Percentiles rank a stretch among this genome's conserved stretches.
Conservation (phyloP, 2,888 invertebrate species). For the Cantharis lateralis region DNA sequence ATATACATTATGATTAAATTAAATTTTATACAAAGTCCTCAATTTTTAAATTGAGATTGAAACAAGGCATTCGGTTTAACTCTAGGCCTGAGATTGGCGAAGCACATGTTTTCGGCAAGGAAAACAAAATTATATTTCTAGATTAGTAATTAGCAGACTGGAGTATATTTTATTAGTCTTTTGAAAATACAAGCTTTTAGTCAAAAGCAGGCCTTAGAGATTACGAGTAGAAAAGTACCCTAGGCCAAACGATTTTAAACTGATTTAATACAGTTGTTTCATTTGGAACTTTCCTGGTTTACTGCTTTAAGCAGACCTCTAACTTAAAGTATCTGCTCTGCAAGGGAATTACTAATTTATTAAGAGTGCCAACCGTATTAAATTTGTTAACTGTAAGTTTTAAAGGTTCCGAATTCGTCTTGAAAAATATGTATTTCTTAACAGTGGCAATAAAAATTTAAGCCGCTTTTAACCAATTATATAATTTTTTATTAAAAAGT, state of each 20-base stretch:
- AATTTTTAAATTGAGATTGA: background rate
- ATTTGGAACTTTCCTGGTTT: constrained; percentile 24
- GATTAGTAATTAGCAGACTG: constrained; percentile 16
- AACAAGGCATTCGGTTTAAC: background rate
- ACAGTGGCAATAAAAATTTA: background rate
- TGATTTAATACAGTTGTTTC: constrained; percentile 30
- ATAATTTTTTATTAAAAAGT: background rate
- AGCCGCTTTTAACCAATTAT: background rate
- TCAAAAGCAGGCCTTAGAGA: constrained; percentile 24
- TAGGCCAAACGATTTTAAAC: constrained; percentile 23
- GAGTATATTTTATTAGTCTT: constrained; percentile 29
- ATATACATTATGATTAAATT: background rate
- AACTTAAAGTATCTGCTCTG: constrained; percentile 19
- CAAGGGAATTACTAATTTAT: constrained; percentile 21
- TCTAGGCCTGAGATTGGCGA: background rate
- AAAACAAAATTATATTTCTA: background rate
- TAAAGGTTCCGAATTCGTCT: background rate
- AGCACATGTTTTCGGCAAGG: background rate
- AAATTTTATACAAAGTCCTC: background rate
- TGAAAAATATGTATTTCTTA: background rate
- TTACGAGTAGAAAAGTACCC: constrained; percentile 24
- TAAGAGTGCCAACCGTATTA: constrained; percentile 20
- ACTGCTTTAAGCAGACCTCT: constrained; percentile 22
- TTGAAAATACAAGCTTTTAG: constrained; percentile 28
- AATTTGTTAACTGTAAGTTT: constrained; percentile 10